A percentile compares a stretch with the other conserved stretches of the same genome.
Conservation (phyloP, 2,113 vertebrate genomes). For the Suncus etruscus region DNA sequence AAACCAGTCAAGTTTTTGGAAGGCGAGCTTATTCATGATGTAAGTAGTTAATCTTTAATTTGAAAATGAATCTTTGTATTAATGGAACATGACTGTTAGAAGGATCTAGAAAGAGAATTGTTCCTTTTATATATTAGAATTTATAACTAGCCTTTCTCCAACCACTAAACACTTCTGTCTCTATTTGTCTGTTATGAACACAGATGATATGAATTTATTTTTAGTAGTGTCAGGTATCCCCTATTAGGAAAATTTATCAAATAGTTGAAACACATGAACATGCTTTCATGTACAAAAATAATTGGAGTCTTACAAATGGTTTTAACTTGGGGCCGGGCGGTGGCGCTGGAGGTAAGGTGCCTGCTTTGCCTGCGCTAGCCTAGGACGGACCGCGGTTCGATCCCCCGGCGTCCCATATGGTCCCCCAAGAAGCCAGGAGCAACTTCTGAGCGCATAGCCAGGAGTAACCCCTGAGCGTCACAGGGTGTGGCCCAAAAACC, state of each 20-base stretch:
- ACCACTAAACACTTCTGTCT: neutral
- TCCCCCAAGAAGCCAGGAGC: no score
- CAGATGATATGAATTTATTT: constrained; percentile 11
- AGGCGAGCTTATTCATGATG: constrained; percentile 98
- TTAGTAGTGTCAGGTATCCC: neutral
- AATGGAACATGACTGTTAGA: neutral
- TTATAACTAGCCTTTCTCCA: constrained; percentile 21
- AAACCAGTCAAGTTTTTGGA: constrained; percentile 99
- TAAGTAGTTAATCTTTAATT: constrained; percentile 87
- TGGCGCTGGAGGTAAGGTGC: no score
- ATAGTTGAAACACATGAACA: constrained; percentile 15
- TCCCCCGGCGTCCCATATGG: no score
- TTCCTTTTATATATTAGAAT: neutral
- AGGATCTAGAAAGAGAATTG: constrained; percentile 21
- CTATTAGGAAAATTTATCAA: constrained; percentile 39
- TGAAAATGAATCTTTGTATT: constrained; percentile 33
- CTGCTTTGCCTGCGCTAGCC: no score
- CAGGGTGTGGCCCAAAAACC: no score
- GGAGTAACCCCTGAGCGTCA: no score
- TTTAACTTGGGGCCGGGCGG: no score
- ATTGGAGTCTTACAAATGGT: neutral
- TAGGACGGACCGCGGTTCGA: no score
- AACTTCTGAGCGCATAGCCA: no score
- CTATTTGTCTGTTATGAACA: neutral
- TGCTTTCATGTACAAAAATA: constrained; percentile 23